Percentiles rank a stretch among this genome's conserved stretches.
These are phyloP conservation scores for Tuta absoluta DNA, from an alignment of 2,888 invertebrate species.

Conservation along the genomic window DNA sequence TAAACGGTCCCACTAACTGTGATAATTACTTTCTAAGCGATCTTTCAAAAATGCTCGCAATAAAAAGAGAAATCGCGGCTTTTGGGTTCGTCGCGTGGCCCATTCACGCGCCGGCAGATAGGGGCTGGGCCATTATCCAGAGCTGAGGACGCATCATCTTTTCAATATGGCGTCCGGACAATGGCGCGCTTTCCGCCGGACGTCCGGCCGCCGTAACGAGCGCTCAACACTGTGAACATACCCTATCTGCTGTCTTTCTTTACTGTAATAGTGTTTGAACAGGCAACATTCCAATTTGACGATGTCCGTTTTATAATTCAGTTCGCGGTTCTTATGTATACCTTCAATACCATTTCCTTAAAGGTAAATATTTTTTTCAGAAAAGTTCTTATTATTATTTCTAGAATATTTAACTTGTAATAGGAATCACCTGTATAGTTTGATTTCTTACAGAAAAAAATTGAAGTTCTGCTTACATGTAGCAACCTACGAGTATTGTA, in stretches of 20 bases:
- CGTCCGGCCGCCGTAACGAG: slow-evolving; percentile 69
- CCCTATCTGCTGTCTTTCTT: slow-evolving; percentile 27
- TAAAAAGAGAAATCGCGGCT: not conserved
- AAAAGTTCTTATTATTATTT: no score
- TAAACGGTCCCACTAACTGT: not conserved
- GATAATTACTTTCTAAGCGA: not conserved
- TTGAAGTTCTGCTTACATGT: no score
- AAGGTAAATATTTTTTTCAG: not conserved
- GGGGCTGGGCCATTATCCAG: slow-evolving; percentile 56
- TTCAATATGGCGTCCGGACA: slow-evolving; percentile 74
- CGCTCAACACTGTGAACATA: slow-evolving; percentile 51
- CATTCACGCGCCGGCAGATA: slow-evolving; percentile 8
- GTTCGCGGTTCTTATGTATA: not conserved
- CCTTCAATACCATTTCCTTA: not conserved
- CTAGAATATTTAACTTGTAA: no score
- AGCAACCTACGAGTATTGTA: no score
- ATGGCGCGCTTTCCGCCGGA: slow-evolving; percentile 67
- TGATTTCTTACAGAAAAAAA: no score
- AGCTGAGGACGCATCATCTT: slow-evolving; percentile 67
- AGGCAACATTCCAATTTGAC: not conserved
- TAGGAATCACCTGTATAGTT: no score
- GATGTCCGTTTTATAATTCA: not conserved
- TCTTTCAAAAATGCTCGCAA: not conserved
- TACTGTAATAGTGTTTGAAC: slow-evolving; percentile 15
- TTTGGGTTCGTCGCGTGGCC: not conserved